These are phyloP conservation scores for Girardinichthys multiradiatus DNA, from an alignment of 2,113 vertebrate genomes.

Conservation along the genomic window DNA sequence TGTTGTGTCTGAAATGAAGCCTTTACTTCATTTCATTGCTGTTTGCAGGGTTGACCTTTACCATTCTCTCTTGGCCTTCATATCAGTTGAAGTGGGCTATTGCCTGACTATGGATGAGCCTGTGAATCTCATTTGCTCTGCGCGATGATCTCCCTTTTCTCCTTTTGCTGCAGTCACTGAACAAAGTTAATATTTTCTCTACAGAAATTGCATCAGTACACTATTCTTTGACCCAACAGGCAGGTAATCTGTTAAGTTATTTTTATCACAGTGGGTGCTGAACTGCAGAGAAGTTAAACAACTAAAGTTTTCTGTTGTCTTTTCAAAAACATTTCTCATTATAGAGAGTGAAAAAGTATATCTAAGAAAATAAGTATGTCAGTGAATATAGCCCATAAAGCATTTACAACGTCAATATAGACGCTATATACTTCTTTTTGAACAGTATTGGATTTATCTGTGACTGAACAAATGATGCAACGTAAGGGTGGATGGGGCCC, in stretches of 20 bases:
- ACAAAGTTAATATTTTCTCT: constrained; percentile 64
- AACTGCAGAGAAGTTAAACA: constrained; percentile 3
- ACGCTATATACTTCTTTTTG: neutral
- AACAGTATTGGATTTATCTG: neutral
- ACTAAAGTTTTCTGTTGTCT: constrained; percentile 26
- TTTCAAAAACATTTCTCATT: neutral
- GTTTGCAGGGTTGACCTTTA: constrained; percentile 79
- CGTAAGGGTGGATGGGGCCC: neutral
- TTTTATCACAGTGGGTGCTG: constrained; percentile 15
- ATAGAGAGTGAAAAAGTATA: neutral
- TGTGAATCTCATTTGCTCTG: constrained; percentile 77
- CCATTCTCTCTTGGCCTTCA: constrained; percentile 72
- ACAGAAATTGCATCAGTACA: constrained; percentile 38
- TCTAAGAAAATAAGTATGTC: neutral
- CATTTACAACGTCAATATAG: neutral
- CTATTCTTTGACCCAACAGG: constrained; percentile 27
- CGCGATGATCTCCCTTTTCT: constrained; percentile 64
- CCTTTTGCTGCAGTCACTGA: constrained; percentile 46
- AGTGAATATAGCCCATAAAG: neutral
- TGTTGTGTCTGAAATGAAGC: constrained; percentile 64
- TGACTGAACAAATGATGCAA: neutral
- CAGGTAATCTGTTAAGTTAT: constrained; percentile 15
- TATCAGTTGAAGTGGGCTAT: constrained; percentile 74
- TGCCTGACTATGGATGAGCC: constrained; percentile 72
- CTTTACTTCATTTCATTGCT: constrained; percentile 69